phyloP scores from a whole-genome alignment of 2,113 vertebrate species.

The Eidolon helvum region DNA sequence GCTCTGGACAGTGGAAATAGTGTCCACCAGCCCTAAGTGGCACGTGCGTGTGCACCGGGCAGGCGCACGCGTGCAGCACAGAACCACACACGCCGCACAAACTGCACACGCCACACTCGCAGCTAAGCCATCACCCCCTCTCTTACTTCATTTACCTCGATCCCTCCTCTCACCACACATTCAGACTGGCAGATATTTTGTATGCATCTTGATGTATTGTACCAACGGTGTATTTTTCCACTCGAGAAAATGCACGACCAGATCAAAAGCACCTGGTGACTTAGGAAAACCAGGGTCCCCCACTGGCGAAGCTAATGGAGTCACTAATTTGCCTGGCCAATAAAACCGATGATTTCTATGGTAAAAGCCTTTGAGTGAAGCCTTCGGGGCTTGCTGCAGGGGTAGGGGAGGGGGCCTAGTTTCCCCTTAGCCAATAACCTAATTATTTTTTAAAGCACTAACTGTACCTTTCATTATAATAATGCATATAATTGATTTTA shows the following conservation, averaged over 20 bases:
- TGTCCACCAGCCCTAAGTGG: slow-evolving; percentile 49
- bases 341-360: slow-evolving; percentile 70
- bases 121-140: slow-evolving; percentile 34
- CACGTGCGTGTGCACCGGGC: neutral
- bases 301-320: slow-evolving; percentile 53
- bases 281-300: slow-evolving; percentile 57
- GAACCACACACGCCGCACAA: neutral
- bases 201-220: slow-evolving; percentile 44
- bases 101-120: neutral
- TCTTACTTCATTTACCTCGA: neutral
- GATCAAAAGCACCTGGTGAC: slow-evolving; percentile 76
- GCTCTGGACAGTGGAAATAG: slow-evolving; percentile 79
- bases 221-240: slow-evolving; percentile 66
- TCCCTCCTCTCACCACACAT: neutral
- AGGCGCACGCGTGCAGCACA: rapidly evolving
- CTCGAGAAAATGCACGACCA: slow-evolving; percentile 69
- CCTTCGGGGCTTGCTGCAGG: slow-evolving; percentile 65
- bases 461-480: slow-evolving; percentile 80
- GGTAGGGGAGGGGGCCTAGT: slow-evolving; percentile 69
- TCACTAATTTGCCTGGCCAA: slow-evolving; percentile 56
- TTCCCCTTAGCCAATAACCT: slow-evolving; percentile 79
- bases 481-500: slow-evolving; percentile 80
- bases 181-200: slow-evolving; percentile 27
- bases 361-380: slow-evolving; percentile 63
- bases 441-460: slow-evolving; percentile 82